Evolutionary conservation across 2,113 vertebrate species (phyloP).

Genomic region (Semnornis frantzii): DNA sequence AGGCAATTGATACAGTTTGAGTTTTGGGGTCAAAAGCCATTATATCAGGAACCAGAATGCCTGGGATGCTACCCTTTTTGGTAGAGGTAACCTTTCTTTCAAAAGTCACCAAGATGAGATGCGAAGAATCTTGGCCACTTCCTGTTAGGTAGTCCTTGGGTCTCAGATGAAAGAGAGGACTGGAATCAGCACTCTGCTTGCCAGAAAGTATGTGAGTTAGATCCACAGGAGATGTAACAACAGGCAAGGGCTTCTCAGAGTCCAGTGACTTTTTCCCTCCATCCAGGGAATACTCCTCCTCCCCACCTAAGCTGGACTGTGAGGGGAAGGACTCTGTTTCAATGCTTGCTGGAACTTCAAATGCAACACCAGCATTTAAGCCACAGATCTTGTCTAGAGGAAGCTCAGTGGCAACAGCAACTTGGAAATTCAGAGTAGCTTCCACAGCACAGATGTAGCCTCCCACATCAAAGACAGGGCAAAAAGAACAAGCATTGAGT

Average conservation of each 20-base stretch:
- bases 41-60: slow-evolving; percentile 94
- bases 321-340: slow-evolving; percentile 52
- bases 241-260: slow-evolving; percentile 65
- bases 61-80: slow-evolving; percentile 89
- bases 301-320: slow-evolving; percentile 54
- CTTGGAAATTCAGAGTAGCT: slow-evolving; percentile 80
- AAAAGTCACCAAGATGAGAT: slow-evolving; percentile 90
- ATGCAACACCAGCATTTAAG: slow-evolving; percentile 82
- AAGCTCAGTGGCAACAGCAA: slow-evolving; percentile 90
- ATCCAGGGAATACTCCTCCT: slow-evolving; percentile 71
- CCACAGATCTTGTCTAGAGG: slow-evolving; percentile 91
- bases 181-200: slow-evolving; percentile 79
- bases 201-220: slow-evolving; percentile 84
- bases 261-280: slow-evolving; percentile 73
- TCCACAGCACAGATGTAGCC: slow-evolving; percentile 85
- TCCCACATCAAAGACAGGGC: slow-evolving; percentile 87
- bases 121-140: slow-evolving; percentile 90
- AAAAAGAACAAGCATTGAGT: slow-evolving; percentile 82
- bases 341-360: slow-evolving; percentile 63
- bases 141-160: slow-evolving; percentile 85
- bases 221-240: slow-evolving; percentile 77
- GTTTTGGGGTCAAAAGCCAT: slow-evolving; percentile 85
- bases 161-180: slow-evolving; percentile 83
- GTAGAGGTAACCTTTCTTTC: slow-evolving; percentile 86
- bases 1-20: slow-evolving; percentile 87